These are phyloP conservation scores for Euthynnus affinis DNA, from an alignment of 2,797 vertebrate species.

Conservation along the genomic window DNA sequence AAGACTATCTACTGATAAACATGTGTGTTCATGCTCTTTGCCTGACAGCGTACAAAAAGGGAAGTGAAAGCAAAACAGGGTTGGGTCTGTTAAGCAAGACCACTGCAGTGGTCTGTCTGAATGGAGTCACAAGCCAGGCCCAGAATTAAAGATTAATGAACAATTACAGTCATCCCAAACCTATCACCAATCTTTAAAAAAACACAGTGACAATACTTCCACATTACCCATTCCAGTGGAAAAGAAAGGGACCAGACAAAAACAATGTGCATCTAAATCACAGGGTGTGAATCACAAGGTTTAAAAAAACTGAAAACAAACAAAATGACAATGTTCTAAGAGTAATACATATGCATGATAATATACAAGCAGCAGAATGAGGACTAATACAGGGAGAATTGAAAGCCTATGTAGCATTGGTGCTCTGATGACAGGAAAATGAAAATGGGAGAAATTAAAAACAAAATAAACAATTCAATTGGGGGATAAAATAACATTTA, in stretches of 20 bases:
- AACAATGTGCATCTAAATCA: constrained; percentile 84
- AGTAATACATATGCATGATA: constrained; percentile 92
- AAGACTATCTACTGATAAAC: constrained; percentile 45
- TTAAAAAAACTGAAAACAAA: constrained; percentile 95
- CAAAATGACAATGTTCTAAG: constrained; percentile 91
- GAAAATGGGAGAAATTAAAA: constrained; percentile 88
- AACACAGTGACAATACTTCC: constrained; percentile 88
- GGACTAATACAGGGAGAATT: constrained; percentile 96
- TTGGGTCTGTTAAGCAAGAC: constrained; percentile 63
- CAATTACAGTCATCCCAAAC: constrained; percentile 82
- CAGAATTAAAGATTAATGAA: constrained; percentile 74
- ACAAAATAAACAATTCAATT: constrained; percentile 95
- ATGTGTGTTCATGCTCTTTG: constrained; percentile 43
- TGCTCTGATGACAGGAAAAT: constrained; percentile 88
- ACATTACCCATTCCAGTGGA: constrained; percentile 96
- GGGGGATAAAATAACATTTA: constrained; percentile 99
- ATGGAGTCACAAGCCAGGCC: constrained; percentile 79
- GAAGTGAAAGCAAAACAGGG: constrained; percentile 58
- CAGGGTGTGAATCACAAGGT: constrained; percentile 88
- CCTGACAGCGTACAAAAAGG: constrained; percentile 39
- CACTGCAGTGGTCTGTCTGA: constrained; percentile 80
- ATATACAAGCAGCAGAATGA: constrained; percentile 99
- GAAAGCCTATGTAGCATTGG: constrained; percentile 88
- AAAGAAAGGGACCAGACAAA: constrained; percentile 86
- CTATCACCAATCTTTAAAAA: constrained; percentile 81